Evolutionary conservation across 2,888 invertebrate species (phyloP).

Genomic region (Morpho helenor): DNA sequence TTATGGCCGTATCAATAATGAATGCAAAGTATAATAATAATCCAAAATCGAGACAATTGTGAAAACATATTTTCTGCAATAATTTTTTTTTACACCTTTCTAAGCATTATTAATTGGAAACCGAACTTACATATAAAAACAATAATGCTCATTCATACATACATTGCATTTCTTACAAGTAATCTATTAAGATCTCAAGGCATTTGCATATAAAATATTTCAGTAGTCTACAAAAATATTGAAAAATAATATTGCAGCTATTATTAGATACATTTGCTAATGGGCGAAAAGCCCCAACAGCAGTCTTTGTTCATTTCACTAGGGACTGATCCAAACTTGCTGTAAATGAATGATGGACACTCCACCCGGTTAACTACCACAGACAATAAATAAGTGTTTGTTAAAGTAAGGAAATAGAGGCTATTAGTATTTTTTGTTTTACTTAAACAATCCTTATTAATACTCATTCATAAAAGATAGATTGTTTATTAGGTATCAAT

Average conservation of each 20-base stretch:
- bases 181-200: constrained; percentile 40
- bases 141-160: constrained; percentile 42
- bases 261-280: constrained; percentile 5
- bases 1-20: no score
- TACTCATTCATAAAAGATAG: no score
- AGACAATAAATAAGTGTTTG: neutral
- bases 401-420: no score
- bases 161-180: constrained; percentile 36
- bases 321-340: neutral
- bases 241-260: constrained; percentile 10
- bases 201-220: constrained; percentile 29
- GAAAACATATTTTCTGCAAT: constrained; percentile 54
- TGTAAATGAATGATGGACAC: neutral
- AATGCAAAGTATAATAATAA: constrained; percentile 20
- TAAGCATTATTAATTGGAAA: constrained; percentile 57
- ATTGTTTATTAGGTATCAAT: no score
- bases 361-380: neutral
- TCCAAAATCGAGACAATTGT: constrained; percentile 53
- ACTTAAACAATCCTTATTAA: no score
- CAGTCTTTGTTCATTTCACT: constrained; percentile 8
- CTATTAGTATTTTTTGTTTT: no score
- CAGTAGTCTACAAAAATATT: constrained; percentile 14
- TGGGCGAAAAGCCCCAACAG: constrained; percentile 1
- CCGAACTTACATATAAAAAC: constrained; percentile 20
- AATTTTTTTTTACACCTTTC: constrained; percentile 71